phyloP scores from a whole-genome alignment of 2,888 invertebrate species.

The Leptopterna dolabrata region DNA sequence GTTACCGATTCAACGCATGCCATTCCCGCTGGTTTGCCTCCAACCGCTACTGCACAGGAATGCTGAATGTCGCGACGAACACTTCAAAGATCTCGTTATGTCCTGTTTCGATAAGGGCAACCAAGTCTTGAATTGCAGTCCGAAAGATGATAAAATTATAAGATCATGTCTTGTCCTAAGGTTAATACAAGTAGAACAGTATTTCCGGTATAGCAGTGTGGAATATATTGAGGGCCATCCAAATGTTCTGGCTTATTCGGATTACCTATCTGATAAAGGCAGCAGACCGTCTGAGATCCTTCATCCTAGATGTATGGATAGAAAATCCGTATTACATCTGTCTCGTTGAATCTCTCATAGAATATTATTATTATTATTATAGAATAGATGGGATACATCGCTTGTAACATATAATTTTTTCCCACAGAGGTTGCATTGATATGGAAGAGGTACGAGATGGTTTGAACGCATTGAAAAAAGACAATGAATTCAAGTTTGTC shows the following conservation, averaged over 20 bases:
- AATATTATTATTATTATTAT: too few species aligned
- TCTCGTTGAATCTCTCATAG: too few species aligned
- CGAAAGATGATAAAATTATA: slow-evolving; percentile 4
- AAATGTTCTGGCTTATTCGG: too few species aligned
- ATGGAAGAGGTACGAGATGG: slow-evolving; percentile 14
- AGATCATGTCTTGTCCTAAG: slow-evolving; percentile 25
- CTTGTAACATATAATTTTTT: too few species aligned
- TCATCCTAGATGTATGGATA: too few species aligned
- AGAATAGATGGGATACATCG: too few species aligned
- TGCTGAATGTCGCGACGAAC: background rate
- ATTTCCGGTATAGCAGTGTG: too few species aligned
- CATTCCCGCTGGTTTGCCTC: slow-evolving; percentile 30
- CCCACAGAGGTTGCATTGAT: slow-evolving; percentile 3
- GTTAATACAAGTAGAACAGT: background rate
- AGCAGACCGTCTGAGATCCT: too few species aligned
- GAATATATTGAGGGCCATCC: too few species aligned
- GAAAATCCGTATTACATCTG: too few species aligned
- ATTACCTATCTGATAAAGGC: too few species aligned
- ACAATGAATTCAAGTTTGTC: slow-evolving; percentile 5
- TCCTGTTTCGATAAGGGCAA: slow-evolving; percentile 1
- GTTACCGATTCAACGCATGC: slow-evolving; percentile 16
- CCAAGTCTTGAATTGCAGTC: slow-evolving; percentile 21
- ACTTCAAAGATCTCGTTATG: slow-evolving; percentile 18
- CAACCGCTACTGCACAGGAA: slow-evolving; percentile 1
- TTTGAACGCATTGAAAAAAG: background rate